A percentile compares a stretch with the other conserved stretches of the same genome.
Conservation (phyloP, 2,797 vertebrate genomes). For the Salarias fasciatus region DNA sequence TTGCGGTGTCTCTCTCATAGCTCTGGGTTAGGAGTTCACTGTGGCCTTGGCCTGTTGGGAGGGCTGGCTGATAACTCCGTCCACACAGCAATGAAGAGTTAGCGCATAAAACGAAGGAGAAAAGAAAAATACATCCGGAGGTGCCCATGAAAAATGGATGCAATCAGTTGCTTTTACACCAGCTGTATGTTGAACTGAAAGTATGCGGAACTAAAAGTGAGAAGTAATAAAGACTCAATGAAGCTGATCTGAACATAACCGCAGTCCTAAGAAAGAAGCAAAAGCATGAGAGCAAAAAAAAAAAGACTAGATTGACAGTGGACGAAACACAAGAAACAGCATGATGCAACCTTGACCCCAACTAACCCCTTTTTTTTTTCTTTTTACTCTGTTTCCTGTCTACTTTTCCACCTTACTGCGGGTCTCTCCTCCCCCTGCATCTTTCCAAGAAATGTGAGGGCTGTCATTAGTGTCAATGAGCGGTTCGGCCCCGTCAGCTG, state of each 20-base stretch:
- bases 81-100: too few species aligned
- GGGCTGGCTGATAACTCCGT: too few species aligned
- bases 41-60: conserved; percentile 18
- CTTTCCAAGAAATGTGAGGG: conserved; percentile 37
- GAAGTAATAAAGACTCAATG: conserved; percentile 35
- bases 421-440: conserved; percentile 19
- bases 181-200: too few species aligned
- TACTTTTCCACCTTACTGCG: conserved; percentile 32
- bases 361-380: conserved; percentile 25
- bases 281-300: conserved; percentile 15
- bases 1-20: conserved; percentile 63
- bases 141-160: too few species aligned
- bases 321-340: conserved; percentile 18
- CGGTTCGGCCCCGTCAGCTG: conserved; percentile 59
- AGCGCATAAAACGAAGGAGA: too few species aligned
- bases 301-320: too few species aligned
- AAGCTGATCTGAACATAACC: too few species aligned
- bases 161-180: too few species aligned
- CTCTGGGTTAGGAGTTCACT: conserved; percentile 59
- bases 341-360: conserved; percentile 52
- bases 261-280: too few species aligned
- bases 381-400: conserved; percentile 18
- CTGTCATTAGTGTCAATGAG: conserved; percentile 63
- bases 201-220: too few species aligned
- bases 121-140: too few species aligned